phyloP scores from a whole-genome alignment of 1,140 invertebrate genomes.

The Dryas iulia region DNA sequence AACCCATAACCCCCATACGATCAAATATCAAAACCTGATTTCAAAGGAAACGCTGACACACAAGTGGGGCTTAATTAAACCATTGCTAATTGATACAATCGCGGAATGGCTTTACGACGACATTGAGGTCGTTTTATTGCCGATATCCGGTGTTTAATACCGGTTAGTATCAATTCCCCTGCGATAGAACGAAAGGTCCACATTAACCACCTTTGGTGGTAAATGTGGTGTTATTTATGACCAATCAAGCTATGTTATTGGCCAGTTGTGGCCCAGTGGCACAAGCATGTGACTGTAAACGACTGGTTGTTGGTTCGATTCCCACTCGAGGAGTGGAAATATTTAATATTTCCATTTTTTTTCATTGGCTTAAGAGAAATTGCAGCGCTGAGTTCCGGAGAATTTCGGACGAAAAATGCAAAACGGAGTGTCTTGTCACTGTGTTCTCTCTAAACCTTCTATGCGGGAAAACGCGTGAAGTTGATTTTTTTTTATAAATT shows the following conservation, averaged over 20 bases:
- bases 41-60: not conserved
- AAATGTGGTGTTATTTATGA: not conserved
- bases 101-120: not conserved
- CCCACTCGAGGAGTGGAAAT: not conserved
- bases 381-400: too few species aligned
- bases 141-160: not conserved
- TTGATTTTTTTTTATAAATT: not conserved
- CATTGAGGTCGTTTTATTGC: slow-evolving; percentile 7
- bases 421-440: too few species aligned
- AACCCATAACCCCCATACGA: not conserved
- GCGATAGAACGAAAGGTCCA: not conserved
- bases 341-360: too few species aligned
- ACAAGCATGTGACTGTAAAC: not conserved
- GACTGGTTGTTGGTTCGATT: not conserved
- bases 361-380: too few species aligned
- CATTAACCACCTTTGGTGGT: not conserved
- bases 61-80: not conserved
- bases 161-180: slow-evolving; percentile 1
- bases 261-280: not conserved
- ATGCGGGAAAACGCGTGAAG: too few species aligned
- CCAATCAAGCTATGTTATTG: not conserved
- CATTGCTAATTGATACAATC: not conserved
- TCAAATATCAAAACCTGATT: too few species aligned
- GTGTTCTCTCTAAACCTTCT: too few species aligned
- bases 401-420: too few species aligned